Evolutionary conservation across 2,888 invertebrate species (phyloP), one percentile per base, ranked within the genome.

Genomic region (Chrysolina americana): DNA sequence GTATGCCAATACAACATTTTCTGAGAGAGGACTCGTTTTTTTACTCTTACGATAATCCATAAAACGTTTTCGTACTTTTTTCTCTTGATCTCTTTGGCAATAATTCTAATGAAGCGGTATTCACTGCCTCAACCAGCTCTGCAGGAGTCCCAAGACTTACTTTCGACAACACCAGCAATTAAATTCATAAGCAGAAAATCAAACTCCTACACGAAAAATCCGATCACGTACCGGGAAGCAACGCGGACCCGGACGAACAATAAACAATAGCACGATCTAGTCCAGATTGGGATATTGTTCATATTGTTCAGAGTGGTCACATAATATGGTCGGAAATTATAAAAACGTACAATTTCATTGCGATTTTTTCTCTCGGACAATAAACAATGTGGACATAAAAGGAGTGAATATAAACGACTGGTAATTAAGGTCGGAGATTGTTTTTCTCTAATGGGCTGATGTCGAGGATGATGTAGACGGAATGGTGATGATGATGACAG

Each of bases 361-460:
- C 69, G 68, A 50, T 65, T 70, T 72, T 72, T 72, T 23, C 56
- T 47, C 65, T 47, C 59, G 64, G 65, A 76, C 73, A 71, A 73
- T 73, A 71, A 70, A 76, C 73, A 76, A 76, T 76, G 73, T 73
- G 50, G 68, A 70, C 68, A 56, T 70, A 73, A 41, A 68, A 76
- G 73, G 70, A 70, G 68, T 70, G 71, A 73, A 76, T 68, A 65
- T 66, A 70, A 76, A 73, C 65, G 70, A 65, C 62, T 41, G 72
- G 65, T 69, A 72, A 75, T 75, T 75, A 72, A 75, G 75, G 72
- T 75, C 63, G 70, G 53, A 66, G 66, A 69, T 75, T 75, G 64
- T 75, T 70, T 70, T 70, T 69, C 70, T 69, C 70, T 72, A 63
- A 71, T 66, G 72, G 70, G 66, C 66, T 72, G 68, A 75, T 75